A percentile compares a stretch with the other conserved stretches of the same genome.
These are phyloP conservation scores for Tympanoctomys barrerae DNA, from an alignment of 2,797 vertebrate genomes.

Conservation along the genomic window DNA sequence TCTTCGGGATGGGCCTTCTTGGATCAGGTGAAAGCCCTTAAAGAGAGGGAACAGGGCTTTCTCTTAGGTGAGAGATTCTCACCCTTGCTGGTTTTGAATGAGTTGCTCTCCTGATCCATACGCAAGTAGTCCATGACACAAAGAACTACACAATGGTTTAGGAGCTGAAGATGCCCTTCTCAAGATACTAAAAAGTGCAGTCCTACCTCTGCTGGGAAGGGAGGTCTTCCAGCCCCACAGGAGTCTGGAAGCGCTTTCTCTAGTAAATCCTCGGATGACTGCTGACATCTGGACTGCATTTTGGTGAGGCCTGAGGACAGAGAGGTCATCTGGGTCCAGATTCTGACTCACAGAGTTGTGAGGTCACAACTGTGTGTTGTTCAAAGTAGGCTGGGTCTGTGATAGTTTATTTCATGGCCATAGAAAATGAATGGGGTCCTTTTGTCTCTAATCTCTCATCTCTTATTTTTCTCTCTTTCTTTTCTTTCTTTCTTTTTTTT, in stretches of 20 bases:
- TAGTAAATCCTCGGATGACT: background rate
- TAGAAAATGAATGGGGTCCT: background rate
- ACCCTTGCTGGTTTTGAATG: slow-evolving; percentile 16
- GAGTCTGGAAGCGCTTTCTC: background rate
- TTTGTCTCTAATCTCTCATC: background rate
- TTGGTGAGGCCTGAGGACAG: background rate
- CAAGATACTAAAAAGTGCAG: background rate
- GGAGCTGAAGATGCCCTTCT: background rate
- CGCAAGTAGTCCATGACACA: background rate
- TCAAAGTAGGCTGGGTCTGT: background rate
- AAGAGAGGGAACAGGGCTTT: background rate
- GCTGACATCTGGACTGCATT: no score
- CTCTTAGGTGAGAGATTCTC: background rate
- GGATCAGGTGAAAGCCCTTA: background rate
- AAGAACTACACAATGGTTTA: background rate
- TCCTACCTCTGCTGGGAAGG: background rate
- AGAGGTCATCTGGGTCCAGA: background rate
- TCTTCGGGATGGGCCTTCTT: background rate
- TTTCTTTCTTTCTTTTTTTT: no score
- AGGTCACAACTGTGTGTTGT: background rate
- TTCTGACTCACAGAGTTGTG: background rate
- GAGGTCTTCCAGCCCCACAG: background rate
- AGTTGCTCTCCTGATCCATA: background rate
- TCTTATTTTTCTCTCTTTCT: background rate
- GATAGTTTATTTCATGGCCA: background rate